Percentiles rank a stretch among this genome's conserved stretches.
These are phyloP conservation scores for Athene noctua DNA, from an alignment of 2,113 vertebrate species.

Conservation along the genomic window DNA sequence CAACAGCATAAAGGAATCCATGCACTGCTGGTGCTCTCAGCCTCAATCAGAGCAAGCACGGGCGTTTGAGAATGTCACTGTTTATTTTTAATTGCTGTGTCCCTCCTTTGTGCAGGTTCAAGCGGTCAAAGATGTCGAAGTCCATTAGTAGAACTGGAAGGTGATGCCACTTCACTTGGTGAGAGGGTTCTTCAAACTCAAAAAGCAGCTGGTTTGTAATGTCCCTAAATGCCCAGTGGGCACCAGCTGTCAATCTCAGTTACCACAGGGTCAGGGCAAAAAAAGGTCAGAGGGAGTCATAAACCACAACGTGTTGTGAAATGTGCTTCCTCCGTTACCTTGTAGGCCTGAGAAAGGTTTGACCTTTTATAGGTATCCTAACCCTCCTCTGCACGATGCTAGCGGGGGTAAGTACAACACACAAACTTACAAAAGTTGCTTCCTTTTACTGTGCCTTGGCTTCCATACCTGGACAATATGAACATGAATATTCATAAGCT, in stretches of 20 bases:
- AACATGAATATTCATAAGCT: background rate
- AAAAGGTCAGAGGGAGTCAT: slow-evolving; percentile 52
- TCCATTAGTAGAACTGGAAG: slow-evolving; percentile 68
- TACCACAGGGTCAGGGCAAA: slow-evolving; percentile 54
- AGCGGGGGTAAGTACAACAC: slow-evolving; percentile 22
- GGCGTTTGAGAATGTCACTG: slow-evolving; percentile 69
- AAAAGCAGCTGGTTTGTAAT: slow-evolving; percentile 57
- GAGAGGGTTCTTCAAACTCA: slow-evolving; percentile 55
- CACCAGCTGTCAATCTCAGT: slow-evolving; percentile 61
- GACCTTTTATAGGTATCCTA: slow-evolving; percentile 52
- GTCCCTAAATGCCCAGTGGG: slow-evolving; percentile 60
- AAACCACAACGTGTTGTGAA: slow-evolving; percentile 56
- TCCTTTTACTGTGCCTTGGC: background rate
- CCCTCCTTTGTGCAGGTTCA: slow-evolving; percentile 71
- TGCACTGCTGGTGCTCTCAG: slow-evolving; percentile 55
- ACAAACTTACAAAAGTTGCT: background rate
- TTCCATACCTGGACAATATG: background rate
- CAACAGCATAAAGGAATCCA: slow-evolving; percentile 62
- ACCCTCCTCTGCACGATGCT: background rate
- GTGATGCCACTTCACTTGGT: slow-evolving; percentile 63
- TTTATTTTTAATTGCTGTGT: slow-evolving; percentile 77
- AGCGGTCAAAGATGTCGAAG: slow-evolving; percentile 72
- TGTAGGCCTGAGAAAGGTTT: slow-evolving; percentile 41
- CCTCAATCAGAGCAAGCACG: slow-evolving; percentile 59
- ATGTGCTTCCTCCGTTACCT: slow-evolving; percentile 49